phyloP scores from a whole-genome alignment of 2,888 invertebrate genomes.

The Patella depressa region DNA sequence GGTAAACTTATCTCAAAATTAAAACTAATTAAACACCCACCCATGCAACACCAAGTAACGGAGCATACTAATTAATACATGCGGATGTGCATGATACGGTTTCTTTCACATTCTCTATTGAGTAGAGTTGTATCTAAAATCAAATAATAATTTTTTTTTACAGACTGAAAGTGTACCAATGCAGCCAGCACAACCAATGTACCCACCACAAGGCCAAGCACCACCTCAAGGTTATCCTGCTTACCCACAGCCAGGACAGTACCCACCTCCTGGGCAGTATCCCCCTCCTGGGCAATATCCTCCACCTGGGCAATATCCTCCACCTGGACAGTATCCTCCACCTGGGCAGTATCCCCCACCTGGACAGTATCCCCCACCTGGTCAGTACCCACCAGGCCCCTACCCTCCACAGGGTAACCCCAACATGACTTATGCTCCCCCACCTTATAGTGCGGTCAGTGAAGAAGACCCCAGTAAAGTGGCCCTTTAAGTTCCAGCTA shows the following conservation, averaged over 20 bases:
- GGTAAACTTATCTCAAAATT: no score
- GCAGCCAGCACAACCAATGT: not conserved
- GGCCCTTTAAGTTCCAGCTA: no score
- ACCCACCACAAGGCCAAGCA: not conserved
- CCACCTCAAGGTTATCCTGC: not conserved
- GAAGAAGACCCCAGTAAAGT: no score
- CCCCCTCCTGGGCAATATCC: constrained; percentile 8
- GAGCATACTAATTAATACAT: no score
- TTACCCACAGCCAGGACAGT: constrained; percentile 9
- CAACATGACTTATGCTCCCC: not conserved
- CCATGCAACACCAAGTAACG: no score
- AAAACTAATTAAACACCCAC: no score
- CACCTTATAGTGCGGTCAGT: not conserved
- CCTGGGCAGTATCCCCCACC: not conserved
- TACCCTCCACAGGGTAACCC: constrained; percentile 15
- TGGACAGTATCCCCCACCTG: constrained; percentile 12
- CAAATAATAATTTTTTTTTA: not conserved
- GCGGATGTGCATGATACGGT: not conserved
- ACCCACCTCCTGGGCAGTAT: not conserved
- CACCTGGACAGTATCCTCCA: constrained; percentile 10
- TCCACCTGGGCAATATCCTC: not conserved
- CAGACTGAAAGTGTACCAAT: no score
- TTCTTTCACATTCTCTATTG: not conserved
- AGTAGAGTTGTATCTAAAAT: not conserved
- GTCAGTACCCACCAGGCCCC: not conserved